Percentiles rank a stretch among this genome's conserved stretches.
Evolutionary conservation across 2,113 vertebrate species (phyloP).

Genomic region (Cervus canadensis): DNA sequence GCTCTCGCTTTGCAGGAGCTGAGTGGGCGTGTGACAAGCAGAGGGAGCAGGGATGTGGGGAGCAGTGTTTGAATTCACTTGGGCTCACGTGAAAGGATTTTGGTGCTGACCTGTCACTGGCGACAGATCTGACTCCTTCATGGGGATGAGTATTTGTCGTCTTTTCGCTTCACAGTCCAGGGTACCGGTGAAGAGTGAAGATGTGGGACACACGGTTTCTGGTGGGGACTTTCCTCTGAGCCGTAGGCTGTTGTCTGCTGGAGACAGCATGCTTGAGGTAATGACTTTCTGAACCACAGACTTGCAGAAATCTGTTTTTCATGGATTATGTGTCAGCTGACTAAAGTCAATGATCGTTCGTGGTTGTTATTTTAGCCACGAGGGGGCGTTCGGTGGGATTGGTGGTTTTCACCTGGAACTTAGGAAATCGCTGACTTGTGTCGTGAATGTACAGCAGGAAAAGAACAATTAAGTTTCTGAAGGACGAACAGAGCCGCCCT

Average conservation of each 20-base stretch:
- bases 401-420: constrained; percentile 6
- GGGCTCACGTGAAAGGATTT: background rate
- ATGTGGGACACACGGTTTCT: background rate
- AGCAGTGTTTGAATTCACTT: background rate
- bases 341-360: background rate
- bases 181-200: background rate
- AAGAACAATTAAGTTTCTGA: background rate
- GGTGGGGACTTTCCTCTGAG: background rate
- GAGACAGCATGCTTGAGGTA: background rate
- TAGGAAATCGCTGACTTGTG: background rate
- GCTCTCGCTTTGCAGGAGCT: constrained; percentile 68
- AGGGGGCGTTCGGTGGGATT: background rate
- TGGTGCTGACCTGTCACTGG: constrained; percentile 62
- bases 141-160: background rate
- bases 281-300: constrained; percentile 18
- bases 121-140: constrained; percentile 31
- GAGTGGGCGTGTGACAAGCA: background rate
- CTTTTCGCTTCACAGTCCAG: background rate
- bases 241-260: background rate
- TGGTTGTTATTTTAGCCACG: background rate
- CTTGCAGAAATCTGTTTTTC: constrained; percentile 38
- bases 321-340: background rate
- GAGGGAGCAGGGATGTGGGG: background rate
- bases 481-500: background rate
- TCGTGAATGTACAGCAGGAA: background rate